Evolutionary conservation across 1,140 invertebrate genomes (phyloP), one percentile per base, ranked within the genome.

Genomic region (Macrostomum lignano): DNA sequence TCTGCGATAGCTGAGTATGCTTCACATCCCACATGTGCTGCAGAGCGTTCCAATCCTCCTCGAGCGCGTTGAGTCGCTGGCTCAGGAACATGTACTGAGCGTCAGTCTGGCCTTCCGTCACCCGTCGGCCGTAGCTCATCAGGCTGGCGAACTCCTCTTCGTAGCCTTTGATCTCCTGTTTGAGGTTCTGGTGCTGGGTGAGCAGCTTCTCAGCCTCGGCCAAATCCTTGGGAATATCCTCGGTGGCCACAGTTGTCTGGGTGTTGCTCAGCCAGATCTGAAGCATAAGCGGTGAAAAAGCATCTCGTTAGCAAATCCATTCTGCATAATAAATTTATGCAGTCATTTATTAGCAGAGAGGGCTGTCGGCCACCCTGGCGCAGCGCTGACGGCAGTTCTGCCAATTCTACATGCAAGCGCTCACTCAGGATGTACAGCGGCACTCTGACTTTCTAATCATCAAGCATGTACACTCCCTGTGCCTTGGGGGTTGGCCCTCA

Each of bases 21-120:
- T 82, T 56, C 56, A 88, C 88, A 47, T 81, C 79, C 82, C 81
- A 96, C 88, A 96, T 98, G 60, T 94, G 78, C 44, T 91, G 74
- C 29, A 98, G 60, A 49, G 96, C 88, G 39, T 82, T 76, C 91
- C 91, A 98, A 34, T 84, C 88, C 63, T 93, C 82, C 55, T 91
- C 78, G 23, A 98, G 58, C 1, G 86, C 88, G 62, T 88, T 91
- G 37, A 98, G 61, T 37, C 91, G 67, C 58, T 65, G 46, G 32
- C 79, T 66, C 43, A 94, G 60, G 71, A 94, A 94, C 81, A 94
- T 91, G 60, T 94, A 93, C 58, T 96, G 86, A 33, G 86, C 81
- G 62, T 98, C 91, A 26, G 46, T 44, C 40, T 67, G 64, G 28
- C 48, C 79, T 36, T 72, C 73, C 31, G 79, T 86, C 33, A 88